These are phyloP conservation scores for Dicyrtoma fusca DNA, from an alignment of 2,888 invertebrate species.

Conservation along the genomic window DNA sequence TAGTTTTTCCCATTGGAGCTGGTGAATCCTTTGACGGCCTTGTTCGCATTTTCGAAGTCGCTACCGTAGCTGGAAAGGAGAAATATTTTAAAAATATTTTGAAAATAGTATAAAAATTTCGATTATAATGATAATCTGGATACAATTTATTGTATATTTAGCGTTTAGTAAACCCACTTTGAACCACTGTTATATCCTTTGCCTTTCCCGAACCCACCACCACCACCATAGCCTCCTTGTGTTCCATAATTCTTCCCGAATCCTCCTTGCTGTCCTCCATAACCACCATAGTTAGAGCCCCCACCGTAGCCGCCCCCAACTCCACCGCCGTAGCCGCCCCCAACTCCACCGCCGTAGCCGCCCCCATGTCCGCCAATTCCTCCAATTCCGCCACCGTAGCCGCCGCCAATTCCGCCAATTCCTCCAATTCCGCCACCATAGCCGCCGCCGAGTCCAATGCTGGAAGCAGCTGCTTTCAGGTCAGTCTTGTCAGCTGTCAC, in stretches of 20 bases:
- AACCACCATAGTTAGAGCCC: constrained; percentile 29
- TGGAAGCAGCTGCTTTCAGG: constrained; percentile 43
- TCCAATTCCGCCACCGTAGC: constrained; percentile 30
- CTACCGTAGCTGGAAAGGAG: constrained; percentile 40
- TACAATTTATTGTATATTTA: not conserved
- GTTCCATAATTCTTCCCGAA: constrained; percentile 29
- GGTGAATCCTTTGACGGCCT: constrained; percentile 43
- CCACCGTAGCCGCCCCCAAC: constrained; percentile 32
- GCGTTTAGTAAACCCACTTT: constrained; percentile 23
- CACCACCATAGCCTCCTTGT: constrained; percentile 40
- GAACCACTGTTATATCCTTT: constrained; percentile 28
- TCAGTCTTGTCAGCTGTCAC: constrained; percentile 42
- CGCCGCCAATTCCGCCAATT: constrained; percentile 18
- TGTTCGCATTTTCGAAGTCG: constrained; percentile 48
- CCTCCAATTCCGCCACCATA: constrained; percentile 31
- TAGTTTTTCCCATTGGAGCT: constrained; percentile 40
- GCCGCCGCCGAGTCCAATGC: too few species aligned
- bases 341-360: constrained; percentile 34
- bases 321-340: constrained; percentile 38
- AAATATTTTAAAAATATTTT: not conserved
- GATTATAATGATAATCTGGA: not conserved
- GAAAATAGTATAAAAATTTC: not conserved
- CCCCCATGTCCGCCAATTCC: constrained; percentile 43
- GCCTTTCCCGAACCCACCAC: constrained; percentile 40
- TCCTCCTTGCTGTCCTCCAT: constrained; percentile 25